Base-by-base conservation (phyloP, 2,797 vertebrate species). In the Peromyscus melanophrys region DNA sequence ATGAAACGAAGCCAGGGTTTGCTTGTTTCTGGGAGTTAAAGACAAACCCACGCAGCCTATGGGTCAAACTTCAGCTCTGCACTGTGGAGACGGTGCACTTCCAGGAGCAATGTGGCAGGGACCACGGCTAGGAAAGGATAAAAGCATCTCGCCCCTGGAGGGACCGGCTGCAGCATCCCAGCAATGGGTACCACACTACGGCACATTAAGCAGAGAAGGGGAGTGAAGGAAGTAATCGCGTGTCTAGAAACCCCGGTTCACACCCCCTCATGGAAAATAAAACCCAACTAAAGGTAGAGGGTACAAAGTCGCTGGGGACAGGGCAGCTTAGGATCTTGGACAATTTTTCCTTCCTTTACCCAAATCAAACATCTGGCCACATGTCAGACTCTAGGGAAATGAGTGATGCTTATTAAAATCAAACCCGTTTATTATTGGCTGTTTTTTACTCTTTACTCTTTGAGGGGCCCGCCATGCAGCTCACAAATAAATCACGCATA, bases 11-110 rank as follows among this genome's bases (percentile, higher is more conserved):
- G 10, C 8, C 27, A 80, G 29, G 10, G 4, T 75, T 86, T 87
- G 7, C 14, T 78, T 91, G 65, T 49, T 92, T 80, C 83, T 43
- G 29, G 92, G 29, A 78, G 57, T 94, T 57, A 89, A 27, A 89
- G 59, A 49, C 55, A 92, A 94, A 75, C 61, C 3, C 61, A 11
- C 37, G 55, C 78, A 9, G 21, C 9, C 27, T 40, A 14, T 75
- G 16, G 34, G 61, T 21, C 43, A 78, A 95, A 75, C 2, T 46
- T 19, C 61, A 86, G 80, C 81, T 92, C 63, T 9, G 75, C 81
- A 90, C 91, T 69, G 31, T 1, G 86, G 52, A 96, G 91, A 31
- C 21, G 85, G 55, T 78, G 90, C 67, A 76, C 77, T 65, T 73
- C 9, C 31, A 93, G 92, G n/a, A 61, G 16, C 13, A 81, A 13